A percentile compares a stretch with the other conserved stretches of the same genome.
Evolutionary conservation across 2,797 vertebrate genomes (phyloP).

Genomic region (Danio albolineatus): DNA sequence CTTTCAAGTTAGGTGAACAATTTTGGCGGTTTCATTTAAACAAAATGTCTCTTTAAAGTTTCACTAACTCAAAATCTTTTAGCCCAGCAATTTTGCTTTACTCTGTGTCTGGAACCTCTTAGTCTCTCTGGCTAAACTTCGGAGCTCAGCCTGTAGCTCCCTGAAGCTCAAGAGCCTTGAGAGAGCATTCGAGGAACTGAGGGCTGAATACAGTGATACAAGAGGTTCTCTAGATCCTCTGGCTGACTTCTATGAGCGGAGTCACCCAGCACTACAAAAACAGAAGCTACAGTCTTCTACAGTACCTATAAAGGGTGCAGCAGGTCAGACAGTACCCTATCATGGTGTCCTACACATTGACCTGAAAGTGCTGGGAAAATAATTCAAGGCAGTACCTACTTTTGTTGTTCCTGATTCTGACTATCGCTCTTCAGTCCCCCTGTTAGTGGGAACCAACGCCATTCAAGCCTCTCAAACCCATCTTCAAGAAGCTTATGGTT

Average conservation of each 20-base stretch:
- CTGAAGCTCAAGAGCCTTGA: slow-evolving; percentile 1
- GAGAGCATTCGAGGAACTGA: background rate
- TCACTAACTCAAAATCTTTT: too few species aligned
- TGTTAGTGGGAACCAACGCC: slow-evolving; percentile 58
- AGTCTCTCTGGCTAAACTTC: background rate
- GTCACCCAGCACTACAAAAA: slow-evolving; percentile 35
- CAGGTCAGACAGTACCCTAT: slow-evolving; percentile 43
- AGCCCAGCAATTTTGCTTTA: too few species aligned
- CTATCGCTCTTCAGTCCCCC: slow-evolving; percentile 48
- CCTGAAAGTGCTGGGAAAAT: slow-evolving; percentile 31
- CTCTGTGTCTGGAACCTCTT: background rate
- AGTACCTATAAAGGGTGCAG: slow-evolving; percentile 57
- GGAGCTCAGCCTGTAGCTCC: slow-evolving; percentile 7
- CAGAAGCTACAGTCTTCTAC: slow-evolving; percentile 36
- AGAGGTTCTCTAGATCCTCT: slow-evolving; percentile 6
- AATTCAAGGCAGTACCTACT: slow-evolving; percentile 43
- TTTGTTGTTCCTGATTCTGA: slow-evolving; percentile 60
- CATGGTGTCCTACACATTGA: slow-evolving; percentile 48
- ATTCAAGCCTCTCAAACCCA: background rate
- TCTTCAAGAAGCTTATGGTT: background rate
- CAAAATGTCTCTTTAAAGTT: too few species aligned
- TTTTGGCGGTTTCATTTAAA: too few species aligned
- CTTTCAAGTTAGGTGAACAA: too few species aligned
- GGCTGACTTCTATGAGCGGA: slow-evolving; percentile 8
- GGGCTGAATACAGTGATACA: background rate